These are phyloP conservation scores for Zaprionus africanus DNA, from an alignment of 1,140 invertebrate genomes.

Conservation along the genomic window DNA sequence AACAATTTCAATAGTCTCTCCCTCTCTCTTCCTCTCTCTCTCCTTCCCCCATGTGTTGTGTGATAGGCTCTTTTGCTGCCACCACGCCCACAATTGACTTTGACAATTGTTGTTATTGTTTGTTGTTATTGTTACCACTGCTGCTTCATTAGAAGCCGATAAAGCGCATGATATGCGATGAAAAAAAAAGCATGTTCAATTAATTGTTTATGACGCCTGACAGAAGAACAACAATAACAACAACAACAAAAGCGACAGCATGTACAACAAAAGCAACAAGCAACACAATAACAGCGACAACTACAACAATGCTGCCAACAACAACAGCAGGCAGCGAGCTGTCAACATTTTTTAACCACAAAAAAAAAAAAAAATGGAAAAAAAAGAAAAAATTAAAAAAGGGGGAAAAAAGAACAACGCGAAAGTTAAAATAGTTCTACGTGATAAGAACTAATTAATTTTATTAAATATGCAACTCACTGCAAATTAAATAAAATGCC, in stretches of 20 bases:
- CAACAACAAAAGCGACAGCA: constrained; percentile 19
- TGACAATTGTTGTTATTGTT: background rate
- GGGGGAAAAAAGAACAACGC: background rate
- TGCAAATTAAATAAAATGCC: background rate
- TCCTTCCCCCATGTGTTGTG: background rate
- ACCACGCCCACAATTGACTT: background rate
- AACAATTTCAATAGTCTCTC: background rate
- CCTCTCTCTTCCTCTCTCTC: background rate
- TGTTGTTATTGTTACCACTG: background rate
- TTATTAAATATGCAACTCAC: constrained; percentile 6
- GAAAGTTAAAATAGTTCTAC: constrained; percentile 1
- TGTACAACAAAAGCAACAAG: constrained; percentile 4
- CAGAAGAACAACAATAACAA: constrained; percentile 19
- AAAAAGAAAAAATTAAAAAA: background rate
- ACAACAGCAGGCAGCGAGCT: background rate
- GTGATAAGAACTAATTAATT: constrained; percentile 9
- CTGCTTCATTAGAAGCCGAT: constrained; percentile 29
- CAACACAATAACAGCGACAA: background rate
- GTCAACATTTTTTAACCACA: constrained; percentile 1
- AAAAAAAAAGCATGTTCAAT: constrained; percentile 30
- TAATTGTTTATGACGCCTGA: constrained; percentile 42
- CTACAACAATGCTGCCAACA: background rate
- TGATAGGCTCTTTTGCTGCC: background rate
- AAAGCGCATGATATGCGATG: constrained; percentile 24
- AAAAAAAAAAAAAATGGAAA: background rate